phyloP scores from a whole-genome alignment of 2,797 vertebrate species.

The Malurus splendens region DNA sequence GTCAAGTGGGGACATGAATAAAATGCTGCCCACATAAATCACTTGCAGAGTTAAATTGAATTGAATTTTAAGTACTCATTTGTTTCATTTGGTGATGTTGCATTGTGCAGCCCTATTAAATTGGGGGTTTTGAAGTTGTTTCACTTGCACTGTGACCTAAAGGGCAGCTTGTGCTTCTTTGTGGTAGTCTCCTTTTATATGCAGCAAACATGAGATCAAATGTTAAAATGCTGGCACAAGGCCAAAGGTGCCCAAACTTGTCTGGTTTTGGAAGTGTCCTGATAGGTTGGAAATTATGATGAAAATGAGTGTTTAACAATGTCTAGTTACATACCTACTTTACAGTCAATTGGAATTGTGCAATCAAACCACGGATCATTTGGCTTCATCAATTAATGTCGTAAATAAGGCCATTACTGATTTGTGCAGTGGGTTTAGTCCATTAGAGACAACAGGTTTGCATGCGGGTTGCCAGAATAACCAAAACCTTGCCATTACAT shows the following conservation, averaged over 20 bases:
- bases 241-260: not conserved
- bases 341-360: not conserved
- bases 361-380: not conserved
- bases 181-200: not conserved
- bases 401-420: not conserved
- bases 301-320: not conserved
- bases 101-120: not conserved
- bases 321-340: not conserved
- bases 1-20: constrained; percentile 32
- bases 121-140: not conserved
- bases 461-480: not conserved
- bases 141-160: not conserved
- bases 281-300: not conserved
- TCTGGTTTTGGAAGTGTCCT: not conserved
- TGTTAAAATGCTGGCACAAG: not conserved
- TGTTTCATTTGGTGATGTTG: not conserved
- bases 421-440: not conserved
- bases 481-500: not conserved
- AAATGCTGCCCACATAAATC: not conserved
- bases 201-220: not conserved
- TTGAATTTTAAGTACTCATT: not conserved
- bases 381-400: not conserved
- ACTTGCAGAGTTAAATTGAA: not conserved
- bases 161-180: not conserved
- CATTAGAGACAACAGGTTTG: not conserved